phyloP scores from a whole-genome alignment of 2,113 vertebrate genomes.

The Alaudala cheleensis region DNA sequence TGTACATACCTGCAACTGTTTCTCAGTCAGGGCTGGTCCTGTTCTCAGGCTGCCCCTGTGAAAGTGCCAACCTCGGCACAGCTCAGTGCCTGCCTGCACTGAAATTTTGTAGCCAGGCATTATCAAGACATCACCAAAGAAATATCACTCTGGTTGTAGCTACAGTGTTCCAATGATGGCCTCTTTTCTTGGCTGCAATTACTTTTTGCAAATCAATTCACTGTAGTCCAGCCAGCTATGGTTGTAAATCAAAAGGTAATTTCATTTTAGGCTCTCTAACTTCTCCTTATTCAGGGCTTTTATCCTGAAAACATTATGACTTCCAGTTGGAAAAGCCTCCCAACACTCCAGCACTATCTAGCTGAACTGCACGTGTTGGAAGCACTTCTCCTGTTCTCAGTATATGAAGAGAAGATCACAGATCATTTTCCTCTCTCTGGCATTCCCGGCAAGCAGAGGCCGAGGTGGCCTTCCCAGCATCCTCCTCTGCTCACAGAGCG shows the following conservation, averaged over 20 bases:
- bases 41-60: not conserved
- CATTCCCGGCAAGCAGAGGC: fast-evolving
- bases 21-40: not conserved
- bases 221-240: not conserved
- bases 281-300: not conserved
- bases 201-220: not conserved
- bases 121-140: not conserved
- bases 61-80: not conserved
- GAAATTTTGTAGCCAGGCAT: not conserved
- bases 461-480: not conserved
- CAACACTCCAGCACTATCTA: fast-evolving
- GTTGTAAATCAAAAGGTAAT: not conserved
- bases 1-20: not conserved
- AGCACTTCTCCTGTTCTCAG: not conserved
- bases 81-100: not conserved
- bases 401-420: not conserved
- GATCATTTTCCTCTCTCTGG: not conserved
- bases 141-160: not conserved
- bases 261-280: not conserved
- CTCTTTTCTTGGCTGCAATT: not conserved
- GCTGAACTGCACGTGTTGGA: not conserved
- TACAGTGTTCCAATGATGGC: not conserved
- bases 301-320: not conserved
- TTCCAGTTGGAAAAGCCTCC: not conserved
- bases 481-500: not conserved